phyloP scores from a whole-genome alignment of 2,113 vertebrate species.

The Balaeniceps rex region DNA sequence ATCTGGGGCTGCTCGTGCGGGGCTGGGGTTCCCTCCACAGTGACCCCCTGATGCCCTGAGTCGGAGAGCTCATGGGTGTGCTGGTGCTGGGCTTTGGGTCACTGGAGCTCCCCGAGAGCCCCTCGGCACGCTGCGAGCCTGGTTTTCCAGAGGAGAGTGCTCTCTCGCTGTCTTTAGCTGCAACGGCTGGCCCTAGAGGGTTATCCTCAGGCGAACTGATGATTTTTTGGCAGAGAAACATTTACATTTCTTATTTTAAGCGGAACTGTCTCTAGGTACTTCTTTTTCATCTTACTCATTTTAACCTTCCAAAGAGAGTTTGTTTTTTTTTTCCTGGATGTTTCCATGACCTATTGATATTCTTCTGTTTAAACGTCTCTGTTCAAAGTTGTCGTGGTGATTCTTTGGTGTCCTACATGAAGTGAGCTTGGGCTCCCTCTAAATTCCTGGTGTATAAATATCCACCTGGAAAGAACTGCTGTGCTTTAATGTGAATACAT shows the following conservation, averaged over 20 bases:
- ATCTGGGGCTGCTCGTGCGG: neutral
- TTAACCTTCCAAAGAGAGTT: neutral
- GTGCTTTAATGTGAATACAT: neutral
- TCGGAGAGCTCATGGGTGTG: accelerated
- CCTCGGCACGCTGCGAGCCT: neutral
- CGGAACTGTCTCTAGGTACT: neutral
- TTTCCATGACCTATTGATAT: constrained; percentile 3
- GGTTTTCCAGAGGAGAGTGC: neutral
- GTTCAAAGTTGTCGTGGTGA: neutral
- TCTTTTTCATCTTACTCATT: neutral
- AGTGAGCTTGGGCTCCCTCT: neutral
- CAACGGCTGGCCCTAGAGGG: neutral
- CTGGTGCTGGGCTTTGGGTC: neutral
- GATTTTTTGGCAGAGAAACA: neutral
- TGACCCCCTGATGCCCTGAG: accelerated
- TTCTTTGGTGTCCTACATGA: neutral
- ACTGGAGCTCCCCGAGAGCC: neutral
- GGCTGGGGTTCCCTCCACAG: neutral
- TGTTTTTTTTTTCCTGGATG: neutral
- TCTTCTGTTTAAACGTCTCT: neutral
- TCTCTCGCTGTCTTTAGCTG: neutral
- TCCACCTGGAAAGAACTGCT: neutral
- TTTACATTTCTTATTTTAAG: constrained; percentile 10
- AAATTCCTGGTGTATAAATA: neutral
- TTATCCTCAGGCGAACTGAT: neutral